Base-by-base conservation (phyloP, 2,888 invertebrate species). In the Sthenelais limicola region DNA sequence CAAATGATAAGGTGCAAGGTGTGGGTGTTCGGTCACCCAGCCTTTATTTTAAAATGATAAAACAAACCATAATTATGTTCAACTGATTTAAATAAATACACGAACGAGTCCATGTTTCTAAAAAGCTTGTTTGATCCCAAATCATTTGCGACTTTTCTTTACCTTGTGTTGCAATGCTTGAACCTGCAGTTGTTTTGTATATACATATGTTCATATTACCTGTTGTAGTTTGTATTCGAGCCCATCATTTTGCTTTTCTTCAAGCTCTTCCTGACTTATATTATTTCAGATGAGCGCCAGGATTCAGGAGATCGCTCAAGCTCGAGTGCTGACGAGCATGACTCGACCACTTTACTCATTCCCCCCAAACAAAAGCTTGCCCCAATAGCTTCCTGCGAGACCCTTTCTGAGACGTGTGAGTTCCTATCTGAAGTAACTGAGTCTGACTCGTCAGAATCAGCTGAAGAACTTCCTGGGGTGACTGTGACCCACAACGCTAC, bases 371-470 rank as follows among this genome's bases (percentile, higher is more conserved):
- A 79, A 38, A 85, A 83, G 72, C 80, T 86, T 49, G 88, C 88
- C 28, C 88, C 88, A n/a, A 86, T 87, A 4, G 88, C 88, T 0
- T 85, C 85, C 0, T 87, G 85, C 74, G 88, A 88, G 73, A 87
- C 86, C 1, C 78, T 88, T 21, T 81, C 82, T 66, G 87, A 87
- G 70, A 71, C 72, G 32, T 38, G 66, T 4, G 74, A 73, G 30
- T 28, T 73, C n/a, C 48, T 71, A 21, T 58, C 52, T 21, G 76
- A 77, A 18, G 72, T 58, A 21, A 69, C 54, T 18, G 71, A 66
- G 52, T 66, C 70, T 15, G 75, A 75, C 18, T 30, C 62, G 24
- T 30, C 66, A 15, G 71, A 76, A 30, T 47, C 38, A 30, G 32
- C 28, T 49, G 71, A 68, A 7, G 67, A 67, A 30, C 51, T 66